A percentile compares a stretch with the other conserved stretches of the same genome.
Evolutionary conservation across 2,888 invertebrate species (phyloP).

Genomic region (Zhuqinia jingwanae): DNA sequence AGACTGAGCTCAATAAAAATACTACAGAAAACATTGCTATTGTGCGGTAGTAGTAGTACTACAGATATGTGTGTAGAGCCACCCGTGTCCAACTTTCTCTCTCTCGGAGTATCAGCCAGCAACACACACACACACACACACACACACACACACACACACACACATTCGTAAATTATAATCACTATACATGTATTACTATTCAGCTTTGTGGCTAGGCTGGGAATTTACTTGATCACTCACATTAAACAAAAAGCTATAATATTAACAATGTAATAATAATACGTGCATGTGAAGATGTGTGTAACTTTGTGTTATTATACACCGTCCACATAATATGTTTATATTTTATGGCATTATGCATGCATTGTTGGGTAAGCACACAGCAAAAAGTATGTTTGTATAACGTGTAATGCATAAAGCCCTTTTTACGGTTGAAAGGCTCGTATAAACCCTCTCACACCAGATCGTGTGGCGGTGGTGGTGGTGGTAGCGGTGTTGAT

Average conservation of each 20-base stretch:
- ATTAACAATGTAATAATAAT: slow-evolving; percentile 12
- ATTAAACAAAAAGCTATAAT: slow-evolving; percentile 5
- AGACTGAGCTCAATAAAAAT: not conserved
- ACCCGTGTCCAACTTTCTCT: slow-evolving; percentile 24
- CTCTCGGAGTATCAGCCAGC: not conserved
- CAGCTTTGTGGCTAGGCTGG: slow-evolving; percentile 27
- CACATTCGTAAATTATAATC: slow-evolving; percentile 7
- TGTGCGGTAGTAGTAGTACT: not conserved
- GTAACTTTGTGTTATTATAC: too few relatives aligned
- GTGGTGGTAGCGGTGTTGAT: slow-evolving; percentile 18
- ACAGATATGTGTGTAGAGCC: too few relatives aligned
- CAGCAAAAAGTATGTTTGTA: slow-evolving; percentile 16
- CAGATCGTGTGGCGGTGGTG: not conserved
- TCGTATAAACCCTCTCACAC: slow-evolving; percentile 31
- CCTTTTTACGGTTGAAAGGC: slow-evolving; percentile 47
- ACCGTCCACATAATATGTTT: not conserved
- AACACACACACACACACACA: not conserved
- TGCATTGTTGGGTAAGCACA: slow-evolving; percentile 32
- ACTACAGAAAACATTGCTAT: slow-evolving; percentile 7
- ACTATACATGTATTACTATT: too few relatives aligned
- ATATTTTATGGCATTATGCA: slow-evolving; percentile 25
- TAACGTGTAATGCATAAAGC: slow-evolving; percentile 19
- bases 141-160: not conserved
- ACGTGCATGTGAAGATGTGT: not conserved
- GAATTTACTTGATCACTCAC: slow-evolving; percentile 7